A percentile compares a stretch with the other conserved stretches of the same genome.
Conservation (phyloP, 1,140 invertebrate species). For the Sipha flava region DNA sequence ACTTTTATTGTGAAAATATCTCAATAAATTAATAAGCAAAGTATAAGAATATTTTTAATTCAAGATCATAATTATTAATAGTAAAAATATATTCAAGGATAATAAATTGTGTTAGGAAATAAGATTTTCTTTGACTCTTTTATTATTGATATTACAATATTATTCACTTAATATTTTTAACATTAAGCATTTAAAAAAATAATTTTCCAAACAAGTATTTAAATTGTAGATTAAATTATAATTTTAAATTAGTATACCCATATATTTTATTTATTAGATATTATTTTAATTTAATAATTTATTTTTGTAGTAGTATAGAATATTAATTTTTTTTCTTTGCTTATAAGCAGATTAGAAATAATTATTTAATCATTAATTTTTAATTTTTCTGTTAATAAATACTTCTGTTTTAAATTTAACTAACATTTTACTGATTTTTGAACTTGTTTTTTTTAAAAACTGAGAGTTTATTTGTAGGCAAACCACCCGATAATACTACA, state of each 20-base stretch:
- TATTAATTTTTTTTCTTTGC: neutral
- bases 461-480: constrained; percentile 28
- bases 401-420: neutral
- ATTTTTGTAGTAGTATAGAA: neutral
- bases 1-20: too few species aligned
- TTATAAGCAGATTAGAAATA: neutral
- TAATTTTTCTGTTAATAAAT: neutral
- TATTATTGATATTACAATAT: too few species aligned
- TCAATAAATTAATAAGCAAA: too few species aligned
- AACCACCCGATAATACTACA: constrained; percentile 43
- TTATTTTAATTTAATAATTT: neutral
- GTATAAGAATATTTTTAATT: too few species aligned
- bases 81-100: too few species aligned
- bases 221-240: neutral
- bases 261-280: neutral
- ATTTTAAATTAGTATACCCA: neutral
- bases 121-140: too few species aligned
- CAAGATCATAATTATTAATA: too few species aligned
- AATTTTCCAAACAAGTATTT: neutral
- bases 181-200: neutral
- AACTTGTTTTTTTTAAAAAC: neutral
- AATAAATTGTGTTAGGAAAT: too few species aligned
- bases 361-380: neutral
- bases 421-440: neutral
- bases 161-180: too few species aligned